Percentiles rank a stretch among this genome's conserved stretches.
Evolutionary conservation across 2,797 vertebrate species (phyloP).

Genomic region (Oophaga sylvatica): DNA sequence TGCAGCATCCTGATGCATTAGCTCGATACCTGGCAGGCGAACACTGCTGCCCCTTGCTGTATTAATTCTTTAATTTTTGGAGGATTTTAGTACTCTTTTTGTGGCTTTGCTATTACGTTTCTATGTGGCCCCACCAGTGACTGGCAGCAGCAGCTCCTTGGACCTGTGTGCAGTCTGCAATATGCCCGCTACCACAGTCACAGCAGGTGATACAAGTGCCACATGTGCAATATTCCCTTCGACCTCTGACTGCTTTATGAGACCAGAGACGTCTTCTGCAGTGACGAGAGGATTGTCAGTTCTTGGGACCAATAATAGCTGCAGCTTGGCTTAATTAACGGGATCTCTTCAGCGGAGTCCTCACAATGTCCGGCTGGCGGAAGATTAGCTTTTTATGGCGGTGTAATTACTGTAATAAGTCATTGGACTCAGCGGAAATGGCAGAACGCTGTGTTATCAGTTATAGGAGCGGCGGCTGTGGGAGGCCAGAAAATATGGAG

Average conservation of each 20-base stretch:
- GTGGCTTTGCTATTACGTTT: too few relatives aligned
- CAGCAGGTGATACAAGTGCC: not conserved
- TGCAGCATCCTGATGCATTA: too few relatives aligned
- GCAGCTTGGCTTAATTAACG: not conserved
- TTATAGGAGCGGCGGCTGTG: too few relatives aligned
- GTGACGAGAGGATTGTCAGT: not conserved
- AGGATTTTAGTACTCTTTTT: too few relatives aligned
- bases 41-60: too few relatives aligned
- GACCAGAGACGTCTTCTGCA: not conserved
- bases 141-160: not conserved
- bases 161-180: constrained; percentile 11
- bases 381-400: not conserved
- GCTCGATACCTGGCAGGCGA: too few relatives aligned
- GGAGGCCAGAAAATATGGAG: not conserved
- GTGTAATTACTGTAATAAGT: constrained; percentile 15
- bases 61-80: too few relatives aligned
- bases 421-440: not conserved
- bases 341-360: not conserved
- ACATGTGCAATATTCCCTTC: not conserved
- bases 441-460: not conserved
- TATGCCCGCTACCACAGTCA: not conserved
- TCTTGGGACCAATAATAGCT: not conserved
- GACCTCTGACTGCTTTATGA: not conserved
- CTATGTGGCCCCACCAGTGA: not conserved
- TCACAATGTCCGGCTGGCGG: not conserved